Evolutionary conservation across 2,113 vertebrate genomes (phyloP).

Genomic region (Oriolus oriolus): DNA sequence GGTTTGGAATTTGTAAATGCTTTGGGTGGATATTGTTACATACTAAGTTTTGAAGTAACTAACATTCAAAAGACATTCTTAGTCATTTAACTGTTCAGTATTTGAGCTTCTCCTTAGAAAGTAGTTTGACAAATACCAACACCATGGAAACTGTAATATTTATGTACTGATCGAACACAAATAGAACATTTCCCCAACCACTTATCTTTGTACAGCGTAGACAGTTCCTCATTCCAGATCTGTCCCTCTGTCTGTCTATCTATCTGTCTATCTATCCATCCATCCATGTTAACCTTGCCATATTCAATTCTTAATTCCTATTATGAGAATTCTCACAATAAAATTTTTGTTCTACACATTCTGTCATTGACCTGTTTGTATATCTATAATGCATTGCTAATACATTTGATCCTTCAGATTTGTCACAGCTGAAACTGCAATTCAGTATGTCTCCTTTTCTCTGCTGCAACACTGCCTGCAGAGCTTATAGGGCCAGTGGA

Average conservation of each 20-base stretch:
- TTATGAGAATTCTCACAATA: neutral
- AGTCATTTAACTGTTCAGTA: conserved; percentile 50
- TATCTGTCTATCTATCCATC: neutral
- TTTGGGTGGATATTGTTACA: conserved; percentile 61
- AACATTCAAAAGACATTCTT: conserved; percentile 46
- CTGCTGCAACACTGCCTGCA: neutral
- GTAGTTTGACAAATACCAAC: conserved; percentile 50
- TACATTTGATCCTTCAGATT: neutral
- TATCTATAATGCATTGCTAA: neutral
- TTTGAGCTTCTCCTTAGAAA: conserved; percentile 57
- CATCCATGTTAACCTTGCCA: neutral
- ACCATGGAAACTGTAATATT: conserved; percentile 64
- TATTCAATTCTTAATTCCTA: neutral
- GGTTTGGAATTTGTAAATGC: conserved; percentile 53
- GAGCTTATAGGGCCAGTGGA: neutral
- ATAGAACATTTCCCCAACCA: conserved; percentile 26
- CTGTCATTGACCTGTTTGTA: neutral
- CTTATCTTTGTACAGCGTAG: neutral
- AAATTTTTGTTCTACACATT: neutral
- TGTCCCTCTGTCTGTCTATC: neutral
- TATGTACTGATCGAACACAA: conserved; percentile 27
- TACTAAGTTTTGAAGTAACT: conserved; percentile 49
- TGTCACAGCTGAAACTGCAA: neutral
- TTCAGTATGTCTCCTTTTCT: neutral
- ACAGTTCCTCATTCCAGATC: conserved; percentile 53